These are phyloP conservation scores for Rhagologus leucostigma DNA, from an alignment of 2,113 vertebrate genomes.

Conservation along the genomic window DNA sequence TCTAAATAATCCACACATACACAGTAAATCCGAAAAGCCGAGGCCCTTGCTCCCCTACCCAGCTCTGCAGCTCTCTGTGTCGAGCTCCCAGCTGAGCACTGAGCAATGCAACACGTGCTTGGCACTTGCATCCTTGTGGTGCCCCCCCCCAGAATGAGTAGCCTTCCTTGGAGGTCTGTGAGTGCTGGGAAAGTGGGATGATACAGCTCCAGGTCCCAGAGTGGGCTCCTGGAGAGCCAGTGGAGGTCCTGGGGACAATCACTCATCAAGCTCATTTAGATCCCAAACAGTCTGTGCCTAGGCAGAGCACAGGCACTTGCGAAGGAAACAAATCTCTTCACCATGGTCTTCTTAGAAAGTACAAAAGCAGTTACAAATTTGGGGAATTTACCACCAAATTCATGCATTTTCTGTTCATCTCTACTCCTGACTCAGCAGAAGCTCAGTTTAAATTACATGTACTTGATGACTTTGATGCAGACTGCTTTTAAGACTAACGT, in stretches of 20 bases:
- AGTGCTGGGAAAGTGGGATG: neutral
- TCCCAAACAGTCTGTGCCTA: neutral
- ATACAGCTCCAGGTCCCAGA: neutral
- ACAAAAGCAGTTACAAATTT: neutral
- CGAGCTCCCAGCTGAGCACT: fast-evolving
- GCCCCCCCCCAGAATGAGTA: neutral
- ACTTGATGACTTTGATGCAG: neutral
- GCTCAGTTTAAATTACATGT: neutral
- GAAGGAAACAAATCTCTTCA: neutral
- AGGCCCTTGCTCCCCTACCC: neutral
- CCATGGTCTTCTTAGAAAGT: neutral
- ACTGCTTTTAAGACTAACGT: neutral
- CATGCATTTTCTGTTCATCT: neutral
- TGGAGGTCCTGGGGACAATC: neutral
- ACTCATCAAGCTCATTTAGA: neutral
- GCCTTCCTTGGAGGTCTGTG: neutral
- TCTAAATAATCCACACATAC: neutral
- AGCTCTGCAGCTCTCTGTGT: neutral
- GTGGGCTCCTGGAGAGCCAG: neutral
- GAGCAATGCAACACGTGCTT: neutral
- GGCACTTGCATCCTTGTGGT: neutral
- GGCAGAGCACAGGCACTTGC: neutral
- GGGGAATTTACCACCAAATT: neutral
- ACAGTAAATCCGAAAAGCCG: fast-evolving
- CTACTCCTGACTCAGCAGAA: neutral